A percentile compares a stretch with the other conserved stretches of the same genome.
These are phyloP conservation scores for Benthosema pterotum DNA, from an alignment of 2,797 vertebrate genomes.

Conservation along the genomic window DNA sequence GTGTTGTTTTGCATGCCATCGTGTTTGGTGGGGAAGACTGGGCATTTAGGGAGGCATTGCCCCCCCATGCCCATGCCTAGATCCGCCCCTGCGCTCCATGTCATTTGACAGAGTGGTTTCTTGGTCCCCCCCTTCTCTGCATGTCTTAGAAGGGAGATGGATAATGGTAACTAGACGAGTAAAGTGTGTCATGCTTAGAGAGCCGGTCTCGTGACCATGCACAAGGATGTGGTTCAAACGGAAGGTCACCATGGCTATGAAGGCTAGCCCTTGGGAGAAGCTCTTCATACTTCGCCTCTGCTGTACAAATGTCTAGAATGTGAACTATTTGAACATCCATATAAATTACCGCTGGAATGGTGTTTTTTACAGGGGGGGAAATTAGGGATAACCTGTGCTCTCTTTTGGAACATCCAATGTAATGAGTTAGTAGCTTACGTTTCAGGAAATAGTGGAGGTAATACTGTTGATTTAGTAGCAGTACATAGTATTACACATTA, in stretches of 20 bases:
- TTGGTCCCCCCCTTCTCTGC: no score
- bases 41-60: no score
- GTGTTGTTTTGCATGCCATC: no score
- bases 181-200: constrained; percentile 57
- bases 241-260: constrained; percentile 47
- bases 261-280: constrained; percentile 41
- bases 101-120: background rate
- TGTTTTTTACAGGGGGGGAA: background rate
- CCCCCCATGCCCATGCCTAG: no score
- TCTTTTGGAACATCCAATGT: constrained; percentile 5
- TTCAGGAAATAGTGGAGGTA: no score
- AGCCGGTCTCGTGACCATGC: constrained; percentile 50
- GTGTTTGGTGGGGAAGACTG: no score
- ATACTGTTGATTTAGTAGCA: background rate
- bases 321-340: constrained; percentile 35
- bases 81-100: no score
- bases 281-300: constrained; percentile 30
- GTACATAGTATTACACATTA: background rate
- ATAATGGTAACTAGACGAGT: constrained; percentile 41
- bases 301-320: constrained; percentile 48
- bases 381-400: constrained; percentile 14
- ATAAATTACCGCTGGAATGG: constrained; percentile 14
- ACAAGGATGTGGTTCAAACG: constrained; percentile 61
- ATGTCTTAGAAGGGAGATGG: constrained; percentile 30
- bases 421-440: no score